Conservation (phyloP, 2,888 invertebrate genomes). For the Myopa testacea region DNA sequence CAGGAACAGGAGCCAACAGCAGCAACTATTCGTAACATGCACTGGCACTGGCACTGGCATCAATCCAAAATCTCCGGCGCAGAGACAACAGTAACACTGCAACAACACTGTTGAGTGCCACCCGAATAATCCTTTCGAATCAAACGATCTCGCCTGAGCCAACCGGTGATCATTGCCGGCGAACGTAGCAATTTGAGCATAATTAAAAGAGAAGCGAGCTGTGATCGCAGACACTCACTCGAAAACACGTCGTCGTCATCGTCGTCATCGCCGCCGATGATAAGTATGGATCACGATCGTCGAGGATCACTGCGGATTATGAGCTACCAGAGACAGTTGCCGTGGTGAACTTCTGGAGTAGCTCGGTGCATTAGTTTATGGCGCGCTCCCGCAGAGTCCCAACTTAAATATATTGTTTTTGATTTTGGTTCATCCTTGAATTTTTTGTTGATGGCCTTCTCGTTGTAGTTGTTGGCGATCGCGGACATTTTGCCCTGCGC, state of each 20-base stretch:
- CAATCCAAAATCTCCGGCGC: neutral
- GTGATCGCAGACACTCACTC: constrained; percentile 23
- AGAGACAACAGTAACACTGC: neutral
- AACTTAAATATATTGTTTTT: neutral
- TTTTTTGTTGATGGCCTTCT: neutral
- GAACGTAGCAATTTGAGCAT: constrained; percentile 31
- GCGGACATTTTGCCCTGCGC: neutral
- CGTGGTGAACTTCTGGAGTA: neutral
- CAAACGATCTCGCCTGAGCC: neutral
- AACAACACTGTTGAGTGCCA: neutral
- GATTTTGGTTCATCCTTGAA: too few relatives aligned
- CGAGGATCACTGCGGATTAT: constrained; percentile 8
- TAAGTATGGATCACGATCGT: neutral
- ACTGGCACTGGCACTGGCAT: neutral
- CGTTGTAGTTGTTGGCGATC: neutral
- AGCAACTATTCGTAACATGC: neutral
- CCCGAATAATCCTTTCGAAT: neutral
- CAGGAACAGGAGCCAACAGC: neutral
- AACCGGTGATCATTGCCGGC: neutral
- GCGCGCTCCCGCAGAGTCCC: neutral
- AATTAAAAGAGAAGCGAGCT: constrained; percentile 37
- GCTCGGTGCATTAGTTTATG: constrained; percentile 8
- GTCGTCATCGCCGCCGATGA: neutral
- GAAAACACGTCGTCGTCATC: neutral
- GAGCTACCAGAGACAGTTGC: neutral